Evolutionary conservation across 2,888 invertebrate species (phyloP), one percentile per base, ranked within the genome.

Genomic region (Sminthurides aquaticus): DNA sequence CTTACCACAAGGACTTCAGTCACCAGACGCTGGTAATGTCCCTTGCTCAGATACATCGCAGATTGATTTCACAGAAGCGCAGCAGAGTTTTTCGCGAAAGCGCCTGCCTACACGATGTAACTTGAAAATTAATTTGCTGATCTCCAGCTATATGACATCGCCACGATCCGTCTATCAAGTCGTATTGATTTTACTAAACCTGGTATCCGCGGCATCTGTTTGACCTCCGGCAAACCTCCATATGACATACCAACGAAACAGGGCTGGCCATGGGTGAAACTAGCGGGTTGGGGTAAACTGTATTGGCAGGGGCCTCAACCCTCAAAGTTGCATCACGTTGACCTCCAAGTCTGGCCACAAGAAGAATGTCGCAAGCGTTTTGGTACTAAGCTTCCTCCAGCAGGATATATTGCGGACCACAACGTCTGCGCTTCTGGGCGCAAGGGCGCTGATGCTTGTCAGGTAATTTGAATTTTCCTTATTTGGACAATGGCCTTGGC

Each of bases 81-180:
- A 3, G 11, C 3, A 49, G 20, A 15, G n/a, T 2, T 11, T 26
- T 22, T 27, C 18, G 3, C n/a, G n/a, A n/a, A n/a, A n/a, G n/a
- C n/a, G n/a, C n/a, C n/a, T n/a, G n/a, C n/a, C n/a, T n/a, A n/a
- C n/a, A n/a, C n/a, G n/a, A n/a, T n/a, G n/a, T n/a, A n/a, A n/a
- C n/a, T n/a, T n/a, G n/a, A n/a, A n/a, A 61, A 55, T 29, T 55
- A 29, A 28, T 24, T 52, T 57, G 15, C 57, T 60, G 11, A n/a
- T 25, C 66, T 69, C 18, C 61, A 71, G 68, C 62, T 66, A 24
- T 68, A 68, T 43, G 72, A 72, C 27, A 65, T 72, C 56, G 72
- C 72, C 2, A 64, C 68, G 61, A 65, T 62, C 15, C 2, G 56
- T n/a, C 26, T 62, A 1, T 34, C 56, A 2, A n/a, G 15, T 15